Base-by-base conservation (phyloP, 2,888 invertebrate genomes). In the Drosophila colorata region DNA sequence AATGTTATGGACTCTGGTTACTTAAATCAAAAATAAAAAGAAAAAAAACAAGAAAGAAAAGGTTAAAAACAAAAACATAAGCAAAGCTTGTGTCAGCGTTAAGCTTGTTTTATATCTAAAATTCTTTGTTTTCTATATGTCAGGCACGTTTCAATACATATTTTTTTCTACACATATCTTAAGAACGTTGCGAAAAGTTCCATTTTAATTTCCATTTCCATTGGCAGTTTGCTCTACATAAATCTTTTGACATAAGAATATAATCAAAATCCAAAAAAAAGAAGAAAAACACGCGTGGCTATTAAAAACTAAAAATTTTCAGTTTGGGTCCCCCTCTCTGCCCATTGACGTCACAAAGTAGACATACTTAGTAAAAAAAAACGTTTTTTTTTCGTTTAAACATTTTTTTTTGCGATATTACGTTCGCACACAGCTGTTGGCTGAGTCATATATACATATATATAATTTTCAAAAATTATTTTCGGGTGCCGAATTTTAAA, bases 261-360 rank as follows among this genome's bases (percentile, higher is more conserved):
- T 23, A 43, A 2, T 18, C 0, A 20, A 41, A 18, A 46, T 28
- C 9, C 8, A 16, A 14, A 25, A 20, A 20, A 38, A 33, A 6
- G 4, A 33, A 13, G 11, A 31, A 14, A 9, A 18, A 35, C 53
- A 57, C 69, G 70, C 69, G 53, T 63, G 38, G 49, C 53, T 47
- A 59, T 59, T 46, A 69, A 59, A 41, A 7, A 31, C 40, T 25
- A 41, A 43, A 33, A 18, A 37, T 35, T 53, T 11, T 9, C 48
- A 16, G 14, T 35, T 25, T 40, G 20, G 20, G n/a, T 9, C 65
- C 46, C 35, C 25, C 35, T 35, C 35, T 35, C 18, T 11, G 35
- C 16, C n/a, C 44, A 40, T 70, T 71, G 70, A 69, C 70, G 70
- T 71, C 70, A 69, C 38, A 44, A n/a, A 41, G 20, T 31, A 6